phyloP scores from a whole-genome alignment of 2,113 vertebrate genomes.

The Echinops telfairi region DNA sequence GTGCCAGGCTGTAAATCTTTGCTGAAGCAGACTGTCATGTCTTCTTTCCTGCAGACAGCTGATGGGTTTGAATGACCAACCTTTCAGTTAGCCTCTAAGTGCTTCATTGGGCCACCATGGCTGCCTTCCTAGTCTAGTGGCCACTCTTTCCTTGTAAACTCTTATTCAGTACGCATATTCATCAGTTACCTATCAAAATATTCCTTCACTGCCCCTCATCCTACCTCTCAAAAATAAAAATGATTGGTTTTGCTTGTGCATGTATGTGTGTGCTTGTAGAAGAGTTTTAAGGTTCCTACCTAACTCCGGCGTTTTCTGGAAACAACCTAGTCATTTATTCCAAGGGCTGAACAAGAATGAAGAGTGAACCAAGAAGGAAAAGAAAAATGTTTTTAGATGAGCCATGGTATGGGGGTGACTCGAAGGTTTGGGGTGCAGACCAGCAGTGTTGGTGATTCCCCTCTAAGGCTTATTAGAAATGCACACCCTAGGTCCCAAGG shows the following conservation, averaged over 20 bases:
- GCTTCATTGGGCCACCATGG: not conserved
- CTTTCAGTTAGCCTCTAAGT: not conserved
- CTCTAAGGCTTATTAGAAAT: not conserved
- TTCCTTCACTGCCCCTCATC: not conserved
- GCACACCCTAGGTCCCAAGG: not conserved
- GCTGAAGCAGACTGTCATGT: not conserved
- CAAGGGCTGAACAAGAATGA: not conserved
- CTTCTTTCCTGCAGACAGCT: too few species aligned
- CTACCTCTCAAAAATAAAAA: not conserved
- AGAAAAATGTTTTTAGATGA: not conserved
- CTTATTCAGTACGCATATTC: not conserved
- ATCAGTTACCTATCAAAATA: not conserved
- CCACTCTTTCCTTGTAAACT: not conserved
- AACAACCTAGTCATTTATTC: not conserved
- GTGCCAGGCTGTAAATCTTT: not conserved
- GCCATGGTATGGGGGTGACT: not conserved
- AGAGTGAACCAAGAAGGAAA: not conserved
- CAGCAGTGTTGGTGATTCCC: not conserved
- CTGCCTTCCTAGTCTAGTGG: not conserved
- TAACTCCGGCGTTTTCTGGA: slow-evolving; percentile 12
- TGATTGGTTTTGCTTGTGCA: not conserved
- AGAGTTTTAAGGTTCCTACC: not conserved
- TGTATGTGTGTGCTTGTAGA: not conserved
- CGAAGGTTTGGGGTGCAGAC: not conserved
- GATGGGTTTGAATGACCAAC: not conserved